Evolutionary conservation across 2,113 vertebrate species (phyloP), one percentile per base, ranked within the genome.

Genomic region (Gallinago undulata): DNA sequence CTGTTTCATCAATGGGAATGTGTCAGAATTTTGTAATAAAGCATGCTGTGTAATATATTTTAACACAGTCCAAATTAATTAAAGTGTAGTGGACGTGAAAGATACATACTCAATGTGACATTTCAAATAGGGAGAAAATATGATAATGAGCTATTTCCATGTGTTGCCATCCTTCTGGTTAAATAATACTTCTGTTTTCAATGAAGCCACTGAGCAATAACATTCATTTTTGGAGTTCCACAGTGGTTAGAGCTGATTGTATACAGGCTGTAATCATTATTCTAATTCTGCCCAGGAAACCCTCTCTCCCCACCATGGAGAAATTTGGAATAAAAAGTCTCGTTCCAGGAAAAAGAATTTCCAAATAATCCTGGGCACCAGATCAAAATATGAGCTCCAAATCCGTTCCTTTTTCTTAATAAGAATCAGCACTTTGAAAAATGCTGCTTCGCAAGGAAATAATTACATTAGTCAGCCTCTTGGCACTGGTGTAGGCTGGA

Each of bases 301-400:
- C 64, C 73, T 97, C 94, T 96, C 92, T 96, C 77, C 77, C 95
- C 84, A 94, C 94, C 86, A 75, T 80, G 83, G 92, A 97, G 95
- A 95, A 96, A 96, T 96, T 89, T 96, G 95, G 82, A 97, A 96
- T 96, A 94, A 97, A 97, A 96, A 93, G 94, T 95, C 94, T 96
- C 96, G 27, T 97, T 97, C 93, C 92, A 97, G 92, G 96, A 97
- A 97, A 98, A 98, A 95, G 69, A 97, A 94, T 97, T 97, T 97
- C 96, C 80, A 96, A 95, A 96, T 96, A 93, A 97, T 94, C 77
- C 95, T 97, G 93, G 95, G 93, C 95, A 95, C 63, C 67, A 91
- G 90, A 82, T 97, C 96, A 96, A 92, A 96, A 82, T 84, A 90
- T 66, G 72, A 93, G 77, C 69, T 94, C 96, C 89, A 97, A 96